A percentile compares a stretch with the other conserved stretches of the same genome.
Conservation (phyloP, 2,113 vertebrate genomes). For the Cheirogaleus medius region DNA sequence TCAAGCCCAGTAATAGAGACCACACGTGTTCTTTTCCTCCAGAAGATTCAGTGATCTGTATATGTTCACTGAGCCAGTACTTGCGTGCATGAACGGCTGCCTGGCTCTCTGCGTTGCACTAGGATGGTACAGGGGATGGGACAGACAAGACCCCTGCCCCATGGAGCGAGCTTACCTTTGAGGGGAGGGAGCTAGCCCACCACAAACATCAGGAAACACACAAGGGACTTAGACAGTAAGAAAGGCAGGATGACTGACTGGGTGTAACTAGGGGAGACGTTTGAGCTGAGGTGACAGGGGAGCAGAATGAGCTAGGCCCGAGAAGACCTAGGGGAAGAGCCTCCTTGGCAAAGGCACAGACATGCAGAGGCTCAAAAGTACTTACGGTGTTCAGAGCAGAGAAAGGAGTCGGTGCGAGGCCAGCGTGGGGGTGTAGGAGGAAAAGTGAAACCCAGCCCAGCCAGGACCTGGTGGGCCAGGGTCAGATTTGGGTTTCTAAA, state of each 20-base stretch:
- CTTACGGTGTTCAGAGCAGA: neutral
- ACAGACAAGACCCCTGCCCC: neutral
- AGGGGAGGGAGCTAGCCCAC: neutral
- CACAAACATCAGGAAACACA: neutral
- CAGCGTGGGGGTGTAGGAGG: neutral
- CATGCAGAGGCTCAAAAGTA: neutral
- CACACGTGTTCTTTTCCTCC: neutral
- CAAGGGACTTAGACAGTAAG: neutral
- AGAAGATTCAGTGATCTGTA: neutral
- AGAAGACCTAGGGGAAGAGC: too few relatives aligned
- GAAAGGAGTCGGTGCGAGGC: neutral
- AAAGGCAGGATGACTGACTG: neutral
- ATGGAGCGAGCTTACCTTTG: neutral
- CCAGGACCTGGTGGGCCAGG: neutral
- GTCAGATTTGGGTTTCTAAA: neutral
- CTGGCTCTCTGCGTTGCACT: neutral
- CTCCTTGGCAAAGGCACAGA: neutral
- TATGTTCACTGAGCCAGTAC: neutral
- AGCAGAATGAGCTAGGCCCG: neutral
- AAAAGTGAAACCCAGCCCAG: neutral
- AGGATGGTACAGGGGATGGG: neutral
- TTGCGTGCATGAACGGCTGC: neutral
- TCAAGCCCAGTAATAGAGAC: neutral
- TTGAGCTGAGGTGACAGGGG: neutral
- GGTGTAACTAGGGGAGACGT: neutral